Conservation (phyloP, 2,113 vertebrate species). For the Crotalus viridis region DNA sequence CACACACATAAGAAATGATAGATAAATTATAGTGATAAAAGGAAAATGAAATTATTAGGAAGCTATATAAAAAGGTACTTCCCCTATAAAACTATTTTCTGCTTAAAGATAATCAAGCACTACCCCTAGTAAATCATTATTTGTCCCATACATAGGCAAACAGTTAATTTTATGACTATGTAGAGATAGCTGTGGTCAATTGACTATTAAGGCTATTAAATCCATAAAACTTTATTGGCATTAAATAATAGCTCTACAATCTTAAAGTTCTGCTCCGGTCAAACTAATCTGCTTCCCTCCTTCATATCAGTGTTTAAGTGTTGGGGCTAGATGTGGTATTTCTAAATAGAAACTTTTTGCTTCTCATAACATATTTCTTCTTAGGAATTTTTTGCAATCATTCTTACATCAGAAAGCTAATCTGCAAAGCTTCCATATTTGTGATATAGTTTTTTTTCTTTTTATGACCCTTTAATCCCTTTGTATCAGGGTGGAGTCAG, state of each 20-base stretch:
- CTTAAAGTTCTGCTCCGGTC: background rate
- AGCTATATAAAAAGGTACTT: background rate
- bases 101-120: background rate
- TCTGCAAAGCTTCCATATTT: background rate
- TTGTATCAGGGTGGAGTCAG: too few species aligned
- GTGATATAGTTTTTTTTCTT: too few species aligned
- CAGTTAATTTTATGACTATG: background rate
- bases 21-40: slow-evolving; percentile 17
- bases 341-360: background rate
- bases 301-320: slow-evolving; percentile 19
- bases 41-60: background rate
- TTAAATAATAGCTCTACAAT: slow-evolving; percentile 5
- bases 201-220: slow-evolving; percentile 22
- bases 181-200: slow-evolving; percentile 4
- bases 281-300: background rate
- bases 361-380: background rate
- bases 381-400: background rate
- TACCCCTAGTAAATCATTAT: background rate
- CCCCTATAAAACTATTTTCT: background rate
- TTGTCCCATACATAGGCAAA: background rate
- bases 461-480: too few species aligned
- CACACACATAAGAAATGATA: background rate
- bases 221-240: slow-evolving; percentile 6
- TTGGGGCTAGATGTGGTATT: background rate
- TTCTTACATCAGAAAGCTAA: background rate